Conservation (phyloP, 2,888 invertebrate genomes). For the Lasioglossum morio region DNA sequence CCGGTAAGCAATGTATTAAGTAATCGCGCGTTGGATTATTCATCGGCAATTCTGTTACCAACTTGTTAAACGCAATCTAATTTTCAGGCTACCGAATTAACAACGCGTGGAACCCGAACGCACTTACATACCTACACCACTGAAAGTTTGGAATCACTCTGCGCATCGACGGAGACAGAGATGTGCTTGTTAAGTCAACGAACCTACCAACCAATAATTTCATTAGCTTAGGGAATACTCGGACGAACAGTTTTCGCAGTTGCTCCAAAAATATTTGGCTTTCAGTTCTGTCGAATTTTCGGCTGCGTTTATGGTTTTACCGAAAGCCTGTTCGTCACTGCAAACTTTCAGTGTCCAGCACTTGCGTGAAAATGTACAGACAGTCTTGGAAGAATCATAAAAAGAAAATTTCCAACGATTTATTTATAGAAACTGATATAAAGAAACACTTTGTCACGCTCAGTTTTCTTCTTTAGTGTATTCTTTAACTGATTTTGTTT, state of each 20-base stretch:
- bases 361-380: no score
- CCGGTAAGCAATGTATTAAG: no score
- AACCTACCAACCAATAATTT: neutral
- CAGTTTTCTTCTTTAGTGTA: no score
- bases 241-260: neutral
- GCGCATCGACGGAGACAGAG: neutral
- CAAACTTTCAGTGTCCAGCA: neutral
- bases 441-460: no score
- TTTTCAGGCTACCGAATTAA: neutral
- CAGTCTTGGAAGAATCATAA: no score
- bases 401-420: no score
- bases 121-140: neutral
- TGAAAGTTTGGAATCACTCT: neutral
- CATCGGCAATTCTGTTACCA: neutral
- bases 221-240: neutral
- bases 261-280: conserved; percentile 9
- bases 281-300: neutral
- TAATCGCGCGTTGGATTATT: neutral
- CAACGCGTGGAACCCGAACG: neutral
- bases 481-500: no score
- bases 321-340: neutral
- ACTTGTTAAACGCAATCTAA: conserved; percentile 7
- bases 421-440: no score
- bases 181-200: neutral
- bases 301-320: neutral